These are phyloP conservation scores for Ascidia mentula DNA, from an alignment of 23 tunicate species.

Conservation along the genomic window DNA sequence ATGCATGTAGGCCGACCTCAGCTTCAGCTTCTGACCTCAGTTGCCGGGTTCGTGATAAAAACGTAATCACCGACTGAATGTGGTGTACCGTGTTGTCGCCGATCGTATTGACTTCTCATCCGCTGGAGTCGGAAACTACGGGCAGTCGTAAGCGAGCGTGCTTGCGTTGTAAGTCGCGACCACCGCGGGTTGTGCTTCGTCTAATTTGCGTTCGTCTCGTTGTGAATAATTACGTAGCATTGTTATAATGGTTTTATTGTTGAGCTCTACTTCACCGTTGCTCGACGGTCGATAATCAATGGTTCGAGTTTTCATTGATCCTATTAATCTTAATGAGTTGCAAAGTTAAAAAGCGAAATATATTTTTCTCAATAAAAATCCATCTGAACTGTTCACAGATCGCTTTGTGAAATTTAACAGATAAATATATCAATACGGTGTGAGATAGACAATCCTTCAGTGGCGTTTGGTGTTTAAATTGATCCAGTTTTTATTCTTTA, in stretches of 20 bases:
- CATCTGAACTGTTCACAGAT: too few relatives aligned
- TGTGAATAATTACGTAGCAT: conserved; percentile 31
- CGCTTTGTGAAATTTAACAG: too few relatives aligned
- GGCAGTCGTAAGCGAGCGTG: conserved; percentile 13
- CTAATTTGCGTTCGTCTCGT: conserved; percentile 4
- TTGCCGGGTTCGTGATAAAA: conserved; percentile 7
- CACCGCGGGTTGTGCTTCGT: conserved; percentile 13
- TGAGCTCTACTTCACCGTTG: conserved; percentile 25
- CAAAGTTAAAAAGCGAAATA: too few relatives aligned
- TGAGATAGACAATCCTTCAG: too few relatives aligned
- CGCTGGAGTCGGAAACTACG: conserved; percentile 14
- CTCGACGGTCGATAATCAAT: conserved; percentile 21
- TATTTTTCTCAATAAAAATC: too few relatives aligned
- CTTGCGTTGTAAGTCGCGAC: conserved; percentile 31
- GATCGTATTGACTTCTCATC: neutral
- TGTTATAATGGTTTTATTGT: conserved; percentile 14
- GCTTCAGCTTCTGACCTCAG: too few relatives aligned
- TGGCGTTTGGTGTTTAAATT: too few relatives aligned
- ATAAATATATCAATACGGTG: too few relatives aligned
- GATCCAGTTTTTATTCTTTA: too few relatives aligned
- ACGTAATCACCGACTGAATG: conserved; percentile 12
- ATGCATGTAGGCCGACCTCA: too few relatives aligned
- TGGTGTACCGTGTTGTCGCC: neutral
- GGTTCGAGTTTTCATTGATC: conserved; percentile 8
- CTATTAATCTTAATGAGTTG: neutral